A percentile compares a stretch with the other conserved stretches of the same genome.
phyloP scores from a whole-genome alignment of 2,113 vertebrate species.

The Python bivittatus region DNA sequence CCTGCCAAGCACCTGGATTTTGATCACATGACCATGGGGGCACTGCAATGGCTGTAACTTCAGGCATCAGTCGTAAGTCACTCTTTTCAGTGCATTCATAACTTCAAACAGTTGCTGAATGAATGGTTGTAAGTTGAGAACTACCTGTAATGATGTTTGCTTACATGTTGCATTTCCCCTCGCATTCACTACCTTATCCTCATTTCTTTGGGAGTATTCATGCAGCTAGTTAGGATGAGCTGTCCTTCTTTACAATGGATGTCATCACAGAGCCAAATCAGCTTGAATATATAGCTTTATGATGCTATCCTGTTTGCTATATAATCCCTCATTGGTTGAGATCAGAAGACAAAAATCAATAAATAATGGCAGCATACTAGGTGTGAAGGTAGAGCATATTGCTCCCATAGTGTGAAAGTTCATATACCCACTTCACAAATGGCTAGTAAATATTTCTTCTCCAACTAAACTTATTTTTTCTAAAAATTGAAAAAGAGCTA shows the following conservation, averaged over 20 bases:
- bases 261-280: background rate
- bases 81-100: no score
- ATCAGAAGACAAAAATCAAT: background rate
- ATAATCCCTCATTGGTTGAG: background rate
- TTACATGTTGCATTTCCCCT: background rate
- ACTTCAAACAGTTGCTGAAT: no score
- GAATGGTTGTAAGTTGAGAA: no score
- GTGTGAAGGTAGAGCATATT: background rate
- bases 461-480: background rate
- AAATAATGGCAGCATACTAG: background rate
- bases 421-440: background rate
- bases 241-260: background rate
- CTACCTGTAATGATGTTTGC: no score
- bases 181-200: background rate
- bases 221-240: background rate
- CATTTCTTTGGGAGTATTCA: background rate
- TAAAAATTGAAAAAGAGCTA: background rate
- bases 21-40: no score
- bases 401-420: background rate
- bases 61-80: no score
- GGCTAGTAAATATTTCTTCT: background rate
- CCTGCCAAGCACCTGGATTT: no score
- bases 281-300: background rate
- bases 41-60: no score
- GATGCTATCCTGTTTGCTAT: background rate